Evolutionary conservation across 2,888 invertebrate genomes (phyloP).

Genomic region (Dryadula phaetusa): DNA sequence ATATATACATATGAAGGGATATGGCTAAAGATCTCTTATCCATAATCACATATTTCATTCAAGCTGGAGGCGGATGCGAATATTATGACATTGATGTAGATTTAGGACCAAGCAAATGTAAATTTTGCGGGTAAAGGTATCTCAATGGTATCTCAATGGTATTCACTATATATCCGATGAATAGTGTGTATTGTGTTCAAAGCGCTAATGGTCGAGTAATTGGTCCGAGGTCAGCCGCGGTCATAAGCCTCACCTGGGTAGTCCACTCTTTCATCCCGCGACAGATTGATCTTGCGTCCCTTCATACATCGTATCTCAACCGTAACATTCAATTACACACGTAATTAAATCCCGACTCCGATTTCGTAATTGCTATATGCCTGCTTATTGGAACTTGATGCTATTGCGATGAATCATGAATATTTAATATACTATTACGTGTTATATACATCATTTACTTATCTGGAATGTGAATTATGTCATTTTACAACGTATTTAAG

Average conservation of each 20-base stretch:
- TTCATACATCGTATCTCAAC: conserved; percentile 51
- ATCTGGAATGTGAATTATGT: conserved; percentile 6
- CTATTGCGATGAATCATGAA: conserved; percentile 24
- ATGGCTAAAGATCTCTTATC: not conserved
- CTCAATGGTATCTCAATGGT: conserved; percentile 46
- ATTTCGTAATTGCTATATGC: conserved; percentile 55
- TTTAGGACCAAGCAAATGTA: conserved; percentile 80
- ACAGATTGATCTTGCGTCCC: conserved; percentile 48
- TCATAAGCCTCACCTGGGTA: conserved; percentile 61
- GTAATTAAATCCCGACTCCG: conserved; percentile 60
- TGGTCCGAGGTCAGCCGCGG: conserved; percentile 66
- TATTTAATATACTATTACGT: conserved; percentile 17
- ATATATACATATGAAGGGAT: not conserved
- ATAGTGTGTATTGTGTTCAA: conserved; percentile 73
- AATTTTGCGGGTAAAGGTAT: conserved; percentile 68
- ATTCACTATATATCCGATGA: conserved; percentile 72
- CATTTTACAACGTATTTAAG: not conserved
- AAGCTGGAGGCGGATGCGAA: conserved; percentile 12
- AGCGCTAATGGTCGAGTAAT: conserved; percentile 76
- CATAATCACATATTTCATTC: conserved; percentile 14
- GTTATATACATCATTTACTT: conserved; percentile 18
- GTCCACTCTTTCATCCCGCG: conserved; percentile 50
- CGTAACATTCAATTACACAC: conserved; percentile 65
- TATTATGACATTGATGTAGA: conserved; percentile 49
- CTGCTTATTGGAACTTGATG: conserved; percentile 50